Conservation (phyloP, 1,140 invertebrate species). For the Holcopasites calliopsidis region DNA sequence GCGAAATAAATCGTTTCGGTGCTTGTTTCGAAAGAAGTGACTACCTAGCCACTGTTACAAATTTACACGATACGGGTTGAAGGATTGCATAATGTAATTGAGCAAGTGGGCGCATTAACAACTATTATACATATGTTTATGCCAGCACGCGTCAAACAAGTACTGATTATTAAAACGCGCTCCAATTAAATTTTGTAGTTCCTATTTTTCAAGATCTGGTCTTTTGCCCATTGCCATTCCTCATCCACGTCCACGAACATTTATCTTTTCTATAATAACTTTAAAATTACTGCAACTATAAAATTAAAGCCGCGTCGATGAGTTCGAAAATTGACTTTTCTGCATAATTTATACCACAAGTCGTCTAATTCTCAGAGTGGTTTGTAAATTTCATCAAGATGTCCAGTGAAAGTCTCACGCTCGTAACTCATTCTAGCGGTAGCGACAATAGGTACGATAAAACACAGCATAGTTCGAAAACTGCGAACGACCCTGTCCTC, state of each 20-base stretch:
- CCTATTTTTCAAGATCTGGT: too few species aligned
- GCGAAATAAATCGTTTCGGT: not conserved
- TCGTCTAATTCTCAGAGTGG: not conserved
- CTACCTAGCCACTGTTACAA: not conserved
- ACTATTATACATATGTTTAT: too few species aligned
- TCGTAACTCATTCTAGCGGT: not conserved
- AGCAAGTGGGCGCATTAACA: too few species aligned
- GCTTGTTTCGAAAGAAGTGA: not conserved
- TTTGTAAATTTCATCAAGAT: not conserved
- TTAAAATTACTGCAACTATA: too few species aligned
- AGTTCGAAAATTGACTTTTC: not conserved
- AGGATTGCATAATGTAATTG: not conserved
- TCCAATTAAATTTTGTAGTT: too few species aligned
- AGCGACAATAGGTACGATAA: constrained; percentile 4
- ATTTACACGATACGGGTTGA: not conserved
- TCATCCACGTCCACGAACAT: too few species aligned
- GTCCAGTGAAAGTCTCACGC: not conserved
- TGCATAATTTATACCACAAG: not conserved
- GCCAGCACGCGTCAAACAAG: too few species aligned
- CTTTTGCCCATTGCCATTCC: too few species aligned
- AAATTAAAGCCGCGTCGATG: not conserved
- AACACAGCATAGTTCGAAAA: constrained; percentile 1
- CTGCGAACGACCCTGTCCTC: not conserved
- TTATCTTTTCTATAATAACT: too few species aligned
- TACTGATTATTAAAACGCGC: too few species aligned